Conservation (phyloP, 2,797 vertebrate species). For the Alcedo atthis region DNA sequence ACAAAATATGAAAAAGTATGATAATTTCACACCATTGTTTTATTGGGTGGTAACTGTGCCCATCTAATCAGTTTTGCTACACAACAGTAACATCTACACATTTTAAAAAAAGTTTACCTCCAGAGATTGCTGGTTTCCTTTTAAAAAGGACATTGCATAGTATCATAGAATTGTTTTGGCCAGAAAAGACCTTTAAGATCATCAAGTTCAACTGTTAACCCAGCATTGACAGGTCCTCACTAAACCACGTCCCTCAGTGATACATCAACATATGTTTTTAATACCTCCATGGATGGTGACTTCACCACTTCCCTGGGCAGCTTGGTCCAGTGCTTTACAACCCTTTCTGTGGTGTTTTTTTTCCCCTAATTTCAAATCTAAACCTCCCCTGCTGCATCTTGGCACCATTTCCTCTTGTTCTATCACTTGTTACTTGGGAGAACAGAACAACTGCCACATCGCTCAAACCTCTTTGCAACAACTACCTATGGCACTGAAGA, state of each 20-base stretch:
- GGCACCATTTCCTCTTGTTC: background rate
- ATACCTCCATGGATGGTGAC: background rate
- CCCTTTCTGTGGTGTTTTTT: background rate
- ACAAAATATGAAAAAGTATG: background rate
- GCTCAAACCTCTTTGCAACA: background rate
- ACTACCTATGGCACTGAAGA: background rate
- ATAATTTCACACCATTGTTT: background rate
- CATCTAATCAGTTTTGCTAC: conserved; percentile 26
- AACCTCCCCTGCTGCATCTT: background rate
- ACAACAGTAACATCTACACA: background rate
- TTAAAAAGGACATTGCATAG: conserved; percentile 17
- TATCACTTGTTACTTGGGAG: background rate
- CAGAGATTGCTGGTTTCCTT: conserved; percentile 28
- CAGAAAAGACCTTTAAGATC: background rate
- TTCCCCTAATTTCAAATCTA: background rate
- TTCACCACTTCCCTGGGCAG: background rate
- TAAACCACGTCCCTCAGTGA: background rate
- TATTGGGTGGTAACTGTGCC: background rate
- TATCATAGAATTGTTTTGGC: background rate
- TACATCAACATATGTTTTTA: background rate
- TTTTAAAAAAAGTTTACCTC: conserved; percentile 47
- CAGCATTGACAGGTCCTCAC: background rate
- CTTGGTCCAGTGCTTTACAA: background rate
- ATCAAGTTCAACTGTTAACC: background rate
- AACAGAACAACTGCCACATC: background rate